Evolutionary conservation across 2,113 vertebrate species (phyloP).

Genomic region (Otis tarda): DNA sequence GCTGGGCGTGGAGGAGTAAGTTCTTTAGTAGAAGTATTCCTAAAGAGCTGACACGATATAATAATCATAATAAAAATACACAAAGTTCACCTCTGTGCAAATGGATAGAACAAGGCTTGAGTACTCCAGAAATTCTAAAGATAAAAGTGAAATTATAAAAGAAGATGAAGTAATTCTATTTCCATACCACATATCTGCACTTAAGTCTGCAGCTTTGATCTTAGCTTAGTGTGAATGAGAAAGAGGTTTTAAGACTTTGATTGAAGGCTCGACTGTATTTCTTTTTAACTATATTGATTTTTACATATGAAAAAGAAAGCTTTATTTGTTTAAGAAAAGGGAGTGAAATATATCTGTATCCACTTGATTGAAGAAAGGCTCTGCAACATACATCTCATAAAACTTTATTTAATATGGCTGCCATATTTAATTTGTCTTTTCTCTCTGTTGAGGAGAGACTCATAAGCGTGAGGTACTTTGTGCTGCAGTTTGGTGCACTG

Average conservation of each 20-base stretch:
- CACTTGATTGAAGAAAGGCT: background rate
- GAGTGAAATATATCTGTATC: background rate
- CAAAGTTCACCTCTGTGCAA: background rate
- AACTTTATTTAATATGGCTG: background rate
- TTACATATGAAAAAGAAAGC: background rate
- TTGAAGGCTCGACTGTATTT: background rate
- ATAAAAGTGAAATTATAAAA: background rate
- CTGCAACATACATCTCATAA: background rate
- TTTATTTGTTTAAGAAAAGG: background rate
- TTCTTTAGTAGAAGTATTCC: background rate
- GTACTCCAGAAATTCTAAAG: background rate
- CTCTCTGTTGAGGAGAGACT: background rate
- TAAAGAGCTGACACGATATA: background rate
- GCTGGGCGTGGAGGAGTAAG: background rate
- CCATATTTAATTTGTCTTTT: conserved; percentile 6
- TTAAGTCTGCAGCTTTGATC: background rate
- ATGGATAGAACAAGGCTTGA: background rate
- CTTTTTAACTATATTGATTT: conserved; percentile 17
- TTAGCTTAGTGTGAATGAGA: background rate
- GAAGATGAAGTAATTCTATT: background rate
- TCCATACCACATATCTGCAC: background rate
- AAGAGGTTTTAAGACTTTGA: background rate
- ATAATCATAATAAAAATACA: background rate
- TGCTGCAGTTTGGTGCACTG: background rate
- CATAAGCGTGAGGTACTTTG: background rate